Base-by-base conservation (phyloP, 2,797 vertebrate species). In the Hybognathus amarus region DNA sequence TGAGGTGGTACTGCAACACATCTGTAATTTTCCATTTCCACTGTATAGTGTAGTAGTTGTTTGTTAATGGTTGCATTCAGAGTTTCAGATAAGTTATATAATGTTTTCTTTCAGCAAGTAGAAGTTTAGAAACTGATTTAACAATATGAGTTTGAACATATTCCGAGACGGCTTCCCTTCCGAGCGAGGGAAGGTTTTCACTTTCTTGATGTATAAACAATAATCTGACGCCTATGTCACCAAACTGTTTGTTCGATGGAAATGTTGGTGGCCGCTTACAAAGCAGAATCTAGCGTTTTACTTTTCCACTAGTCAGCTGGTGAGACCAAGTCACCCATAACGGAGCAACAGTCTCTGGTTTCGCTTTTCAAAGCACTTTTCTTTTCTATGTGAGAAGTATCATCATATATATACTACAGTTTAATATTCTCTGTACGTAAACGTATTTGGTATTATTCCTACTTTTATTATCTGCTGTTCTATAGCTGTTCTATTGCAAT, bases 391-490 rank as follows among this genome's bases (percentile, higher is more conserved):
- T 93, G 89, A 87, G 90, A 91, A 84, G 91, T 92, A 91, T 91
- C 86, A 90, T 90, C 91, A 89, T 92, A 90, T 85, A 84, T 89
- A 89, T 83, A 47, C 45, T 88, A 89, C 87, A 87, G 90, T 90
- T 91, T 90, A 88, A 90, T 95, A 95, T 94, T 94, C 91, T 94
- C 91, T 91, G 92, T 94, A 93, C 92, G 93, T 91, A 94, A 93
- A 90, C 91, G 94, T 94, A 93, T 93, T 88, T 93, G 91, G 86
- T 95, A 94, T 93, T 93, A 91, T 91, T 93, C 91, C 93, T 95
- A 87, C 89, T 93, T 94, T 94, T 89, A 92, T 89, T 90, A 87
- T 84, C 86, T 88, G 86, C 92, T 94, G 91, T 94, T 93, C 90
- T 92, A 91, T 94, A 92, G 93, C 92, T 83, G 92, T 94, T 91